A percentile compares a stretch with the other conserved stretches of the same genome.
Evolutionary conservation across 2,797 vertebrate species (phyloP).

Genomic region (Limnodromus scolopaceus): DNA sequence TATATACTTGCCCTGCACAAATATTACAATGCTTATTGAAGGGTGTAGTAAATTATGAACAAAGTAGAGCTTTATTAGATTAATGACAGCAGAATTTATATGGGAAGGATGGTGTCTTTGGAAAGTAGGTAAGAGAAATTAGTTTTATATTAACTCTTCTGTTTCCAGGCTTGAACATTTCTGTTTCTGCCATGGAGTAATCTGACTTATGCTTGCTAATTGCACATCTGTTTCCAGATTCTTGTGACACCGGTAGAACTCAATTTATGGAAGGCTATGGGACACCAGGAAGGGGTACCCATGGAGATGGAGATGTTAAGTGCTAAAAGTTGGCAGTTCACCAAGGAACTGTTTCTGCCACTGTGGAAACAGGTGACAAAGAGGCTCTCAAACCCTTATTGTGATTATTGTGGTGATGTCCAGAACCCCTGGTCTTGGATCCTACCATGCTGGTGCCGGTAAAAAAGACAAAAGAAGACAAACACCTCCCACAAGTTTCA

Average conservation of each 20-base stretch:
- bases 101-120: background rate
- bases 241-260: background rate
- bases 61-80: slow-evolving; percentile 37
- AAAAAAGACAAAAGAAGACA: background rate
- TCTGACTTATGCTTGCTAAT: background rate
- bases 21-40: slow-evolving; percentile 58
- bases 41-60: slow-evolving; percentile 37
- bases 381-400: background rate
- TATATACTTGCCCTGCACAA: slow-evolving; percentile 47
- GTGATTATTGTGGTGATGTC: background rate
- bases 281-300: background rate
- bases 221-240: background rate
- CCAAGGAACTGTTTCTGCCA: background rate
- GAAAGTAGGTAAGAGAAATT: background rate
- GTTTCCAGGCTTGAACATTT: background rate
- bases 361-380: background rate
- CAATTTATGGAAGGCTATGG: background rate
- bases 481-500: background rate
- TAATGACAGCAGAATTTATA: background rate
- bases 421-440: background rate
- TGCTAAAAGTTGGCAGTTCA: background rate
- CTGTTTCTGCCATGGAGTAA: background rate
- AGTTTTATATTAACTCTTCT: background rate
- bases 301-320: background rate
- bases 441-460: background rate